A percentile compares a stretch with the other conserved stretches of the same genome.
These are phyloP conservation scores for Platorchestia sp. DNA, from an alignment of 1,140 invertebrate genomes.

Conservation along the genomic window DNA sequence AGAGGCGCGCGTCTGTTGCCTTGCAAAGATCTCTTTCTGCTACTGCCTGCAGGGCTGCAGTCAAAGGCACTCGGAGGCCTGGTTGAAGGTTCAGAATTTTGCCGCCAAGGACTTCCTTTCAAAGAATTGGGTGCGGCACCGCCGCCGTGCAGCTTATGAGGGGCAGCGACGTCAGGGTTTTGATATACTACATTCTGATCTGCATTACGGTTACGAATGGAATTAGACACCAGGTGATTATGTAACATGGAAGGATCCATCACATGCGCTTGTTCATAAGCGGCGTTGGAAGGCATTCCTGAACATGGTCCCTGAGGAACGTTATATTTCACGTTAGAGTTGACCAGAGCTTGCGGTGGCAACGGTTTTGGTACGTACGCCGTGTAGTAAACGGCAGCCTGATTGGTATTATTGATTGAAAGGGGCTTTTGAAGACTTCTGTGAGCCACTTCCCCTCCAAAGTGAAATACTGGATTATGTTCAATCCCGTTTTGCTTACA, in stretches of 20 bases:
- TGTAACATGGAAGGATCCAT: not conserved
- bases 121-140: not conserved
- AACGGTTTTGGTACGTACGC: conserved; percentile 13
- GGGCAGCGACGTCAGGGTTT: not conserved
- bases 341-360: not conserved
- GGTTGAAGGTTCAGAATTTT: not conserved
- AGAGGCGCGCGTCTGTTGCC: not conserved
- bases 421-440: not conserved
- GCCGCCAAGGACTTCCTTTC: not conserved
- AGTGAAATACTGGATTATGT: not conserved
- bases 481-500: conserved; percentile 9
- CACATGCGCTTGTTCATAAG: not conserved
- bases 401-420: not conserved
- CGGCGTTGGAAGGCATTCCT: not conserved
- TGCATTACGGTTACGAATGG: not conserved
- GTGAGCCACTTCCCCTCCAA: not conserved
- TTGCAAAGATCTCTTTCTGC: conserved; percentile 14
- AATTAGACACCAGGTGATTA: not conserved
- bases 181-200: not conserved
- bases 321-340: not conserved
- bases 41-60: not conserved
- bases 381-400: not conserved
- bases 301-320: not conserved
- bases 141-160: not conserved
- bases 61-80: not conserved